These are phyloP conservation scores for Eptesicus fuscus DNA, from an alignment of 2,113 vertebrate species.

Conservation along the genomic window DNA sequence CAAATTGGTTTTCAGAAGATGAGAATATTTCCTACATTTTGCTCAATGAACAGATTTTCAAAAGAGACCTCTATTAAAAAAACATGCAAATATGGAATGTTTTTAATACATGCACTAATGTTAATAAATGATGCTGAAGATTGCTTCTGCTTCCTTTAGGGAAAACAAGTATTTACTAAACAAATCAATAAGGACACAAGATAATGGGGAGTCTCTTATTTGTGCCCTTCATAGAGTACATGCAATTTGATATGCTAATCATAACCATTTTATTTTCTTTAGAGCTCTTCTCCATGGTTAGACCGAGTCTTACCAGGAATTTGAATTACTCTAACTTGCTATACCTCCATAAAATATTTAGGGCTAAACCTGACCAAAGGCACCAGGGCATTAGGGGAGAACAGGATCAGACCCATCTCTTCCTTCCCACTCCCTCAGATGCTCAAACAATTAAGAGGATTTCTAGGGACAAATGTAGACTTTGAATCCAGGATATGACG, in stretches of 20 bases:
- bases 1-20: conserved; percentile 22
- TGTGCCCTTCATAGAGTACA: neutral
- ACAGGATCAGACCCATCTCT: too few species aligned
- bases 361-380: too few species aligned
- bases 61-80: neutral
- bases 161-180: conserved; percentile 1
- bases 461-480: too few species aligned
- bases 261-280: neutral
- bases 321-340: neutral
- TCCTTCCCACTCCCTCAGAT: too few species aligned
- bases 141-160: neutral
- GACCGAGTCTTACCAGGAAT: conserved; percentile 1
- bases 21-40: neutral
- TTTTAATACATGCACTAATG: neutral
- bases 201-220: neutral
- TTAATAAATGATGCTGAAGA: neutral
- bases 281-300: neutral
- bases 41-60: neutral
- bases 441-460: too few species aligned
- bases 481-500: too few species aligned
- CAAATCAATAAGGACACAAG: conserved; percentile 12
- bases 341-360: too few species aligned
- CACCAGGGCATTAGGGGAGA: too few species aligned
- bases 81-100: neutral
- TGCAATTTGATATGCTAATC: neutral